These are phyloP conservation scores for Diorhabda carinulata DNA, from an alignment of 1,140 invertebrate genomes.

Conservation along the genomic window DNA sequence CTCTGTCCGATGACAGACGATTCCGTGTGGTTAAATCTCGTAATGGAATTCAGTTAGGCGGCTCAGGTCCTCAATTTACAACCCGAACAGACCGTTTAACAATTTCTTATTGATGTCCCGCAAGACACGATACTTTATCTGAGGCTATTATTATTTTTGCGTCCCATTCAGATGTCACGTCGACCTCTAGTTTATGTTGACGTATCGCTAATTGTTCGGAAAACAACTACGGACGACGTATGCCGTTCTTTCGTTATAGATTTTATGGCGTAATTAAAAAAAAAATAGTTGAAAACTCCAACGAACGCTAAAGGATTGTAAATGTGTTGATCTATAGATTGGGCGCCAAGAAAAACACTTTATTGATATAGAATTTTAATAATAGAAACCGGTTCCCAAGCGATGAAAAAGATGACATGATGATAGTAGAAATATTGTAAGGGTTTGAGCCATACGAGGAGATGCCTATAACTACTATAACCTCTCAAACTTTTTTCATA, in stretches of 20 bases:
- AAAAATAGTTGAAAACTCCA: neutral
- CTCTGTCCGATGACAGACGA: neutral
- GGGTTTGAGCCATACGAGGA: too few species aligned
- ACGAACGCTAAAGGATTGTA: too few species aligned
- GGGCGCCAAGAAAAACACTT: too few species aligned
- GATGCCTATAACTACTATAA: too few species aligned
- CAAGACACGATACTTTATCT: constrained; percentile 2
- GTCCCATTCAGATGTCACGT: neutral
- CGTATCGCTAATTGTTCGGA: constrained; percentile 2
- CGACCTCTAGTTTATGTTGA: neutral
- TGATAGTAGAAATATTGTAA: too few species aligned
- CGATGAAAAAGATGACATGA: too few species aligned
- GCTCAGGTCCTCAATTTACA: neutral
- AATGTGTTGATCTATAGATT: too few species aligned
- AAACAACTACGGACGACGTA: neutral
- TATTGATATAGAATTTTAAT: too few species aligned
- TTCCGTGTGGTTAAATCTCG: neutral
- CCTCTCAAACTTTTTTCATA: too few species aligned
- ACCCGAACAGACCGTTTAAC: constrained; percentile 1
- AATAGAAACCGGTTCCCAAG: too few species aligned
- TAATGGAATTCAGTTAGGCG: constrained; percentile 1
- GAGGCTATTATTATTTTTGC: neutral
- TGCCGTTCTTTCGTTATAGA: neutral
- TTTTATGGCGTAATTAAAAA: neutral
- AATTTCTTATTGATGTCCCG: neutral